Evolutionary conservation across 2,797 vertebrate genomes (phyloP), one percentile per base, ranked within the genome.

Genomic region (Astyanax mexicanus): DNA sequence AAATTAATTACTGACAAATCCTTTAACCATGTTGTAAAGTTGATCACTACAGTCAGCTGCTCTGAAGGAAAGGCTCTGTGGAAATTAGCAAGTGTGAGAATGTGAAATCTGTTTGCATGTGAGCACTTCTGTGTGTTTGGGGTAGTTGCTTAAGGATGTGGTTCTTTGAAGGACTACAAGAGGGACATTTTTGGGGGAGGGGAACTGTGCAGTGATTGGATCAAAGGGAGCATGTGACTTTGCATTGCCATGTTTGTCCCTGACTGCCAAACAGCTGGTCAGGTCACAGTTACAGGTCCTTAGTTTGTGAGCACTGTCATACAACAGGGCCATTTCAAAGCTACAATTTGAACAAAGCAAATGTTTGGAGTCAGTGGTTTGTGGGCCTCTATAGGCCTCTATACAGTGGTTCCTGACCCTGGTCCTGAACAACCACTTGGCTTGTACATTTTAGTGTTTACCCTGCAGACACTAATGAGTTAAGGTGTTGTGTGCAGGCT

Each of bases 191-290:
- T 80, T 67, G 77, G 81, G 79, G 81, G 76, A 72, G 77, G 79
- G 75, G 71, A 44, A 73, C 65, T 55, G 23, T 37, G 64, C 38
- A 6, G 38, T 32, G 77, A 81, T 73, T 81, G 79, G 79, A 51
- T 73, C 78, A 75, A 78, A 52, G 45, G 0, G 29, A 45, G 40
- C 80, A 84, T 40, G 72, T 80, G 83, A 81, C 54, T 51, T 37
- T 45, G 66, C 60, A 78, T 62, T 77, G 69, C 67, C 72, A 84
- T 62, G 72, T 80, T 84, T 80, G 69, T 62, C 69, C 67, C 78
- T 69, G 67, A 78, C 66, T 51, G 71, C 74, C 44, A 71, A 83
- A 81, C 80, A 84, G 77, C 80, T 81, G 83, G 68, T 75, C 64
- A 77, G 55, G 37, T 78, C 62, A 65, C 75, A 72, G 21, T 72